phyloP scores from a whole-genome alignment of 2,888 invertebrate genomes.

The Nipponacmea schrenckii region DNA sequence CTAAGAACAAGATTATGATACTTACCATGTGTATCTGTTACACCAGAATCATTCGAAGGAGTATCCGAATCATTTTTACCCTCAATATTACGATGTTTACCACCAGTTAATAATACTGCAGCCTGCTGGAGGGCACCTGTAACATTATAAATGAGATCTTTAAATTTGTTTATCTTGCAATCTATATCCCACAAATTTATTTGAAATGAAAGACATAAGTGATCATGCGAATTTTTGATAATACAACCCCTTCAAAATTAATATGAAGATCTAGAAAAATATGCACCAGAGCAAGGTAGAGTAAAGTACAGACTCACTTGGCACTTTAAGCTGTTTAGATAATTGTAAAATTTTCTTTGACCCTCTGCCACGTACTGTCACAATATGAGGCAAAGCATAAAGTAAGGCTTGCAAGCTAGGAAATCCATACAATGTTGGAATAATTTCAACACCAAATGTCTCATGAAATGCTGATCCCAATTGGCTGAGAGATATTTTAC shows the following conservation, averaged over 20 bases:
- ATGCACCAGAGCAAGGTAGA: not conserved
- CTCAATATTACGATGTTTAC: conserved; percentile 24
- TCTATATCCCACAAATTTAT: not conserved
- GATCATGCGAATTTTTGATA: too few relatives aligned
- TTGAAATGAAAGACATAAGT: not conserved
- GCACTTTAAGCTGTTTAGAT: conserved; percentile 35
- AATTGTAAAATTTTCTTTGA: conserved; percentile 42
- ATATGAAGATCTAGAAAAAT: too few relatives aligned
- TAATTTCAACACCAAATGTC: conserved; percentile 69
- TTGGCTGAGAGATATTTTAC: conserved; percentile 66
- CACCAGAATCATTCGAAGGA: conserved; percentile 52
- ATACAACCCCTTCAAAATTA: too few relatives aligned
- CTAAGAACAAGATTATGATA: not conserved
- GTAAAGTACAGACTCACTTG: conserved; percentile 34
- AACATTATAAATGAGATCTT: not conserved
- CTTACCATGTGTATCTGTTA: conserved; percentile 38
- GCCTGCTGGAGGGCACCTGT: conserved; percentile 37
- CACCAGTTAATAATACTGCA: conserved; percentile 11
- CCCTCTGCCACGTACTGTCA: conserved; percentile 69
- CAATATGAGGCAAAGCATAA: conserved; percentile 72
- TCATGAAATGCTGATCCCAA: conserved; percentile 55
- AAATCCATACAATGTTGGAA: conserved; percentile 72
- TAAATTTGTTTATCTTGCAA: not conserved
- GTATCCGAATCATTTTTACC: conserved; percentile 39
- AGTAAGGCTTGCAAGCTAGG: conserved; percentile 71